phyloP scores from a whole-genome alignment of 2,888 invertebrate genomes.

The Diaphora mendica region DNA sequence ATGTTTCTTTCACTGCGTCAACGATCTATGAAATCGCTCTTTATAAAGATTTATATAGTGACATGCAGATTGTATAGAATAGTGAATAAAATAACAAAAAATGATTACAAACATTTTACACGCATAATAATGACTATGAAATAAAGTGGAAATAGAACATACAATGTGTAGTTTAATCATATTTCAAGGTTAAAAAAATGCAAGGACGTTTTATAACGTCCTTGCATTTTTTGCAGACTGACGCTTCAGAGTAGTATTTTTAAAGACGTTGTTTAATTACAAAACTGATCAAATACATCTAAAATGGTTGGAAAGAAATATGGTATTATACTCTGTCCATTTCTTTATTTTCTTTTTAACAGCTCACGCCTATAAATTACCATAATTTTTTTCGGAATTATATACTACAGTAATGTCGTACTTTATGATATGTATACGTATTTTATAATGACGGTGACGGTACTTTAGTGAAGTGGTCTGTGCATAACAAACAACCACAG shows the following conservation, averaged over 20 bases:
- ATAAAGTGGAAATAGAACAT: conserved; percentile 7
- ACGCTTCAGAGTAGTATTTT: not conserved
- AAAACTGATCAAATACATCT: not conserved
- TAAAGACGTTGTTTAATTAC: not conserved
- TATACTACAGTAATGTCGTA: no score
- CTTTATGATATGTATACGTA: no score
- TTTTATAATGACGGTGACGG: no score
- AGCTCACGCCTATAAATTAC: no score
- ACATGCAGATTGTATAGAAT: not conserved
- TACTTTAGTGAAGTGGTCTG: no score
- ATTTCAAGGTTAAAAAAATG: not conserved
- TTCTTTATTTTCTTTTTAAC: no score
- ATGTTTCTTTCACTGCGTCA: not conserved
- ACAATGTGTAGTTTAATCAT: conserved; percentile 1
- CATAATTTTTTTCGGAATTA: no score
- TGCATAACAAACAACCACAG: no score
- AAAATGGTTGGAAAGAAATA: not conserved
- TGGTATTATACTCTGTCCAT: no score
- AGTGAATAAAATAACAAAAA: not conserved
- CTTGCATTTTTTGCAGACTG: no score
- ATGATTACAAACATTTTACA: not conserved
- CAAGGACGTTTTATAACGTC: no score
- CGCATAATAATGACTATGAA: conserved; percentile 1
- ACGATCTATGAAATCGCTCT: not conserved
- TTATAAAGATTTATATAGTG: not conserved